Base-by-base conservation (phyloP, 2,797 vertebrate species). In the Tympanoctomys barrerae region DNA sequence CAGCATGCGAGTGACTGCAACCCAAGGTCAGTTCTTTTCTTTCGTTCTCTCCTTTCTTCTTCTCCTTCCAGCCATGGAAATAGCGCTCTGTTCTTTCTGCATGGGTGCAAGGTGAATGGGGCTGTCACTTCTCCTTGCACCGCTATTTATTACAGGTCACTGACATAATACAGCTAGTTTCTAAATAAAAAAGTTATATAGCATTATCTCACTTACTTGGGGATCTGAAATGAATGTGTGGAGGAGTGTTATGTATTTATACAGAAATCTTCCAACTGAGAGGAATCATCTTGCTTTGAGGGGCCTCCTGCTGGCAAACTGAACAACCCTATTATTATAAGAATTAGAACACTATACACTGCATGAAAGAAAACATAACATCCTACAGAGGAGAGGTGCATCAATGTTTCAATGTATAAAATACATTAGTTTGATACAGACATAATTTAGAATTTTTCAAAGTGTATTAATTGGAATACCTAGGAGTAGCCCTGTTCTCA, bases 61-160 rank as follows among this genome's bases (percentile, higher is more conserved):
- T 66, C 86, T 94, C 82, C 59, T 33, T 95, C 66, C 83, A 97
- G 97, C 91, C 97, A 97, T 87, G 75, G 96, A 96, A 98, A 98
- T 85, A 96, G 88, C 96, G 93, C 89, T 97, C 66, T 84, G 97
- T 97, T 98, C 97, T 98, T 98, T 98, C 97, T 98, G 98, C 98
- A 98, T 96, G 97, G 95, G 97, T 98, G 98, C 98, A 98, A 98
- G 97, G 98, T 97, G 98, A 99, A 98, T 98, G 97, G 97, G 97
- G 94, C 98, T 98, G 97, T 96, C 59, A 0, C 89, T 98, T 98
- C 98, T 98, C 87, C 93, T 97, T 97, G 97, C 96, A 89, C 96
- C 85, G 94, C 97, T 98, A 98, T 98, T 98, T 98, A 98, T 98
- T 98, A 98, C 97, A 98, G 96, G 97, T 98, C 46, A 89, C 96